Evolutionary conservation across 2,113 vertebrate genomes (phyloP), one percentile per base, ranked within the genome.

Genomic region (Tetrao urogallus): DNA sequence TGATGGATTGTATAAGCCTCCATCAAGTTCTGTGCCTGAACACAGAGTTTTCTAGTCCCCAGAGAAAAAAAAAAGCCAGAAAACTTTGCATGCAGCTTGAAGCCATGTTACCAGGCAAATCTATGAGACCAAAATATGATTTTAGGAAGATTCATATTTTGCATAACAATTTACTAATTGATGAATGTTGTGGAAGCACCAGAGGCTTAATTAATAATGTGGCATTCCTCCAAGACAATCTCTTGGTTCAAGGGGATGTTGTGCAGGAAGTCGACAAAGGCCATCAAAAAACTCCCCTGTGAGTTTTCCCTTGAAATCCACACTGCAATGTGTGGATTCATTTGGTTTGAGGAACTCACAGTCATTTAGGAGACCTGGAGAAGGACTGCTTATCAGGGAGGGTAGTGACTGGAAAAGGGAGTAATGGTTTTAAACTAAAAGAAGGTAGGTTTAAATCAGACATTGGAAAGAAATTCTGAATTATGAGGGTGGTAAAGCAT

Each of bases 1-100:
- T 92, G 94, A 96, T 64, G 64, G 86, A 89, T 71, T 61, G 24
- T 40, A 9, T 73, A 91, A 89, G 28, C 34, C 52, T 82, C 69
- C 58, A 78, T 88, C 57, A 88, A 95, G 88, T 57, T 69, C 56
- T 84, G 8, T 40, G 30, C 61, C 47, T 78, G 70, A 70, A 43
- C 47, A 65, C 34, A 58, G 45, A 22, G 25, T 93, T 82, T 64
- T 16, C 15, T 30, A 12, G n/a, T 82, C 74, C 38, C 54, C 32
- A 19, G 36, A 71, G 58, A 42, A 90, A 88, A 90, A 88, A 90
- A 15, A 42, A 54, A 65, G 60, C 5, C 32, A 48, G 24, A 70
- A 64, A 80, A 76, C 16, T 54, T 83, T 63, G 56, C 19, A 42
- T 61, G 61, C 21, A 72, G 12, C 38, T 77, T 80, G 54, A 13